Conservation (phyloP, 92 coral and sea anemone species). For the Porites rus region DNA sequence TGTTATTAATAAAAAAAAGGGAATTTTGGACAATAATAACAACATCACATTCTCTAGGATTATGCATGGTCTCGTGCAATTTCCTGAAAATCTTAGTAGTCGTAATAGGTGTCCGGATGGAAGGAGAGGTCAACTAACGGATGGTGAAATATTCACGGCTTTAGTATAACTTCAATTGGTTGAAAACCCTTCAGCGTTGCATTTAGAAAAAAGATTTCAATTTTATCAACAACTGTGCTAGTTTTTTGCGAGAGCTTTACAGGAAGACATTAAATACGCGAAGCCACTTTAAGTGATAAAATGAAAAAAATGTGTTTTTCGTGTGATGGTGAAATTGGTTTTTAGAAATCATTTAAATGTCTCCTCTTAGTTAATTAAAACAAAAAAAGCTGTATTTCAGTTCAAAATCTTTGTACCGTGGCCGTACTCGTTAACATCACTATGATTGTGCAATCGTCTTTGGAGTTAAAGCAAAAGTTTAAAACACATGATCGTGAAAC, state of each 20-base stretch:
- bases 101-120: too few relatives aligned
- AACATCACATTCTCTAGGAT: too few relatives aligned
- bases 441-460: background rate
- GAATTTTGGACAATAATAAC: too few relatives aligned
- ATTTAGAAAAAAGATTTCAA: too few relatives aligned
- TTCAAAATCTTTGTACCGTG: background rate
- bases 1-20: too few relatives aligned
- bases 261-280: background rate
- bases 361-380: constrained; percentile 9
- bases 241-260: background rate
- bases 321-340: constrained; percentile 16
- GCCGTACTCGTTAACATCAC: background rate
- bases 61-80: too few relatives aligned
- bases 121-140: too few relatives aligned
- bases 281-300: background rate
- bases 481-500: background rate
- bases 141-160: too few relatives aligned
- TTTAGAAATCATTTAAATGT: constrained; percentile 22
- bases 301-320: background rate
- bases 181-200: too few relatives aligned
- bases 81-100: too few relatives aligned
- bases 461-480: background rate
- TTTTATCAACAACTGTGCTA: too few relatives aligned
- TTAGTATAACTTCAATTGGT: too few relatives aligned
- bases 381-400: background rate